Base-by-base conservation (phyloP, 1,140 invertebrate genomes). In the Tetramorium alpestre region DNA sequence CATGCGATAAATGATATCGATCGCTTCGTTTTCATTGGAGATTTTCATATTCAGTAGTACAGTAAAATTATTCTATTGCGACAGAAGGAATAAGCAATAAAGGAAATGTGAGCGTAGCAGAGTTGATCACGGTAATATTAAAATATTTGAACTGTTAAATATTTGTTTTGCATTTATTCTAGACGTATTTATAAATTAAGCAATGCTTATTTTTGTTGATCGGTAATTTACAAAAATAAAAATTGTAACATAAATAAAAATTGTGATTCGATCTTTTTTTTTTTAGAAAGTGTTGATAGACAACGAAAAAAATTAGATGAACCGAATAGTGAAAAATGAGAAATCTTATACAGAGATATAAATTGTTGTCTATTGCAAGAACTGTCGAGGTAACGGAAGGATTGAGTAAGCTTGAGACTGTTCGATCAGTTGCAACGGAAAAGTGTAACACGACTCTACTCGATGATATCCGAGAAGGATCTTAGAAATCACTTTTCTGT, bases 401-500 rank as follows among this genome's bases (percentile, higher is more conserved):
- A 82, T 73, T 82, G 67, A 72, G 18, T 73, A 73, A 73, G 54
- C 58, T 73, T 38, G 38, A 82, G 18, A 47, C 38, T 49, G 41
- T 72, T 73, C 25, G 54, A 82, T 72, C 78, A 72, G 54, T 16
- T 47, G 4, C 5, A 22, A 58, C 16, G 64, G 28, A 80, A 54
- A 38, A 82, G 22, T 22, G 67, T 72, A 82, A 73, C 38, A 47
- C 51, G 54, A 82, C 11, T 60, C 80, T 73, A 44, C 22, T 41
- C 49, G 67, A 47, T 82, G 80, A 82, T 82, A 82, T 51, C 51
- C 80, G 67, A 82, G 78, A 33, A 82, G 18, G 51, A 82, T 73
- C 67, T 58, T 60, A 82, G 67, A 58, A 82, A 82, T 82, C 80
- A 82, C 67, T 82, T 73, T 82, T 60, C 67, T 73, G 11, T 73